phyloP scores from a whole-genome alignment of 1,140 invertebrate genomes.

The Trichomalopsis sarcophagae region DNA sequence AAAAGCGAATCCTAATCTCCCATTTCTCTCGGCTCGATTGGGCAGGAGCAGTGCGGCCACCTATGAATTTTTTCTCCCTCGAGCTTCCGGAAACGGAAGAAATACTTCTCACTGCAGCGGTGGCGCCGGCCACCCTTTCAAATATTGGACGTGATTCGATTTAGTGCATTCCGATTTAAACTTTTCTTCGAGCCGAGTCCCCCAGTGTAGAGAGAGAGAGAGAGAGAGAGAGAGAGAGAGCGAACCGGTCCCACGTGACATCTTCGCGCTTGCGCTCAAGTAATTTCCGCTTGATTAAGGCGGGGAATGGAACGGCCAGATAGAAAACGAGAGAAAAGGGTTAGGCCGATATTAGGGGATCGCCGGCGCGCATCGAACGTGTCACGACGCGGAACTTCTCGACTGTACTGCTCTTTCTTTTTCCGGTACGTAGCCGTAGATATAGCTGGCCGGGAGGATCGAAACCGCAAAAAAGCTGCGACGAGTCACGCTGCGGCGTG shows the following conservation, averaged over 20 bases:
- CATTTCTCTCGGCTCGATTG: neutral
- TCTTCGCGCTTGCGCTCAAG: constrained; percentile 66
- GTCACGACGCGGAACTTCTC: constrained; percentile 24
- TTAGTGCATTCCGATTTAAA: constrained; percentile 72
- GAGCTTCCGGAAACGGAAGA: constrained; percentile 31
- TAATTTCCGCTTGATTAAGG: constrained; percentile 72
- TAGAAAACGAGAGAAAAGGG: constrained; percentile 46
- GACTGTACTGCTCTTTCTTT: neutral
- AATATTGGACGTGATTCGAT: constrained; percentile 70
- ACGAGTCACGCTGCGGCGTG: constrained; percentile 11
- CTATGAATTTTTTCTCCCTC: constrained; percentile 7
- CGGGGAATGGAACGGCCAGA: constrained; percentile 39
- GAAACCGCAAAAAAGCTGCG: constrained; percentile 41
- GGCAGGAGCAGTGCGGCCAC: neutral
- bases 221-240: too few relatives aligned
- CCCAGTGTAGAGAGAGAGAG: neutral
- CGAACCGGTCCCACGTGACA: constrained; percentile 59
- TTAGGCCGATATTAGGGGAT: constrained; percentile 54
- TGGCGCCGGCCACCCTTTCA: constrained; percentile 38
- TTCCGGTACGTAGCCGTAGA: neutral
- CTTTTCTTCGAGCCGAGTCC: constrained; percentile 62
- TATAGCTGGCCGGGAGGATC: neutral
- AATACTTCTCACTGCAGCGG: constrained; percentile 20
- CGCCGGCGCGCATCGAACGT: constrained; percentile 29
- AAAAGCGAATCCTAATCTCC: neutral